phyloP scores from a whole-genome alignment of 2,797 vertebrate genomes.

The Ptychadena robeensis region DNA sequence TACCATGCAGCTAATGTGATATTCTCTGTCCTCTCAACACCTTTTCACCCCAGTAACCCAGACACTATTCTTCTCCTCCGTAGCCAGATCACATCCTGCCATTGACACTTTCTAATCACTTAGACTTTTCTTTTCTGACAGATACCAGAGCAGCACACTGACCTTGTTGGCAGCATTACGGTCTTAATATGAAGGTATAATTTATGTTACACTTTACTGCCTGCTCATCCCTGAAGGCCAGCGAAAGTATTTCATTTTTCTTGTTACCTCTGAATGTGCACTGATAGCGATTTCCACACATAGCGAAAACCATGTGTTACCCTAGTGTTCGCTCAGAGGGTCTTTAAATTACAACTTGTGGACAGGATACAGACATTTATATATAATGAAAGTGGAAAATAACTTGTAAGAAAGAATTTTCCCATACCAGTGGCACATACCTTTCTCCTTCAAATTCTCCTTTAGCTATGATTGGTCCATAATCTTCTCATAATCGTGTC shows the following conservation, averaged over 20 bases:
- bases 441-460: too few relatives aligned
- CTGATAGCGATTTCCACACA: neutral
- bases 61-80: constrained; percentile 27
- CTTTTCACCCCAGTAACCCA: constrained; percentile 29
- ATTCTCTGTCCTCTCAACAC: constrained; percentile 52
- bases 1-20: constrained; percentile 57
- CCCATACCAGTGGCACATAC: too few relatives aligned
- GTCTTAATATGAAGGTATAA: constrained; percentile 11
- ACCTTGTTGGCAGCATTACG: constrained; percentile 32
- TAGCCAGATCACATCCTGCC: constrained; percentile 16
- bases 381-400: too few relatives aligned
- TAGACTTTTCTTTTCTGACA: constrained; percentile 40
- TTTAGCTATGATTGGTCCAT: too few relatives aligned
- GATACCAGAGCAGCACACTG: constrained; percentile 27
- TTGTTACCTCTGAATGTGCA: neutral
- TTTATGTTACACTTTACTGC: constrained; percentile 22
- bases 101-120: constrained; percentile 25
- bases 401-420: too few relatives aligned
- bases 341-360: too few relatives aligned
- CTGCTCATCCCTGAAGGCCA: constrained; percentile 23
- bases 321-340: neutral
- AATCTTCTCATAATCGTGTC: too few relatives aligned
- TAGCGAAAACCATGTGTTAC: neutral
- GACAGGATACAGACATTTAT: neutral
- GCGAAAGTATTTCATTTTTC: constrained; percentile 12